Base-by-base conservation (phyloP, 2,797 vertebrate species). In the Chromis chromis region DNA sequence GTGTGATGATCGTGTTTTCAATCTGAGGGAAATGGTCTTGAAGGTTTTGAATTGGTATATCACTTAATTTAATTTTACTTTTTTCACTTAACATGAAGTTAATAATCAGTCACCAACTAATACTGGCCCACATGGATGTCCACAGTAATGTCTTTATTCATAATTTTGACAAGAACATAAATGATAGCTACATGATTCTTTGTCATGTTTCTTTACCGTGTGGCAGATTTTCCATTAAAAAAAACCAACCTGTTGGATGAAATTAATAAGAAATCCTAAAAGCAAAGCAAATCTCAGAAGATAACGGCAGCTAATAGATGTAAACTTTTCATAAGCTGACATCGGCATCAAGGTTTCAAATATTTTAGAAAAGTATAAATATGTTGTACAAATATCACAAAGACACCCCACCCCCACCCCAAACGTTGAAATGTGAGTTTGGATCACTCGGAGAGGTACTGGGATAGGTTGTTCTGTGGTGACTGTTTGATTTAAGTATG, bases 261-360 rank as follows among this genome's bases (percentile, higher is more conserved):
- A 59, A 24, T 9, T 36, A 19, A 46, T 49, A 48, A 56, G 2
- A 44, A 31, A 40, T 68, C 65, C 40, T 81, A 10, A 68, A 76
- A 81, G 65, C 12, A 64, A 76, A 65, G 52, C 10, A 85, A 76
- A 82, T 76, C 56, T 58, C 5, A 67, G 17, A 83, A 62, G 50
- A 58, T 67, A 71, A 64, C 74, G 90, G 91, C 92, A 90, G 91
- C 89, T 92, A 88, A 73, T 82, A 66, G 72, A 82, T 74, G 59
- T 74, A 59, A 87, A 67, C 60, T 63, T 85, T 79, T 81, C 57
- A 66, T 57, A 64, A 80, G 76, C 79, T 84, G 82, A 50, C 78
- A 66, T 81, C 27, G 49, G 4, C 25, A 25, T 25, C 25, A 25
- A 73, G 53, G 25, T 60, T 67, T 73, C 28, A 63, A 44, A 9